These are phyloP conservation scores for Aleadryas rufinucha DNA, from an alignment of 2,113 vertebrate genomes.

Conservation along the genomic window DNA sequence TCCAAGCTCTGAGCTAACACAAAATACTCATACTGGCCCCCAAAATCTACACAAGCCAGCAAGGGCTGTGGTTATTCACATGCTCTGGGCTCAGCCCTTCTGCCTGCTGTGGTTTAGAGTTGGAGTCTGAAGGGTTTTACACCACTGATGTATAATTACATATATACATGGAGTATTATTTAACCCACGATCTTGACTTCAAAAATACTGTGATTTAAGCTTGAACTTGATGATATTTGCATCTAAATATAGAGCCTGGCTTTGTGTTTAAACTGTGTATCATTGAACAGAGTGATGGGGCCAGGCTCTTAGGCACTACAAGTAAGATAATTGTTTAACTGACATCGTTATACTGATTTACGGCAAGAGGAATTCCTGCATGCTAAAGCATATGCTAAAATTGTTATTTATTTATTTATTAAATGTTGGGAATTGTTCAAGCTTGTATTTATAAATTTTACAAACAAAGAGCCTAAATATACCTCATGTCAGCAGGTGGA, in stretches of 20 bases:
- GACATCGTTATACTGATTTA: neutral
- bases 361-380: neutral
- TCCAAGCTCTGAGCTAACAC: rapidly evolving
- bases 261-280: neutral
- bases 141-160: neutral
- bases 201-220: neutral
- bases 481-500: neutral
- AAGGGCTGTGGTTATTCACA: rapidly evolving
- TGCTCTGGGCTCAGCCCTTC: neutral
- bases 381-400: neutral
- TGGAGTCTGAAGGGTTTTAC: neutral
- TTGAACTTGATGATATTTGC: neutral
- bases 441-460: neutral
- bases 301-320: neutral
- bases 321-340: neutral
- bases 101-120: neutral
- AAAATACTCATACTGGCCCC: neutral
- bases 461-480: neutral
- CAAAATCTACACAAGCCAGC: neutral
- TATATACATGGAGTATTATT: neutral
- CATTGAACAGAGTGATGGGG: neutral
- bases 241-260: neutral
- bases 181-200: neutral
- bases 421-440: neutral
- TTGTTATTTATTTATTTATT: neutral